phyloP scores from a whole-genome alignment of 1,140 invertebrate species.

The Drosophila mayri region DNA sequence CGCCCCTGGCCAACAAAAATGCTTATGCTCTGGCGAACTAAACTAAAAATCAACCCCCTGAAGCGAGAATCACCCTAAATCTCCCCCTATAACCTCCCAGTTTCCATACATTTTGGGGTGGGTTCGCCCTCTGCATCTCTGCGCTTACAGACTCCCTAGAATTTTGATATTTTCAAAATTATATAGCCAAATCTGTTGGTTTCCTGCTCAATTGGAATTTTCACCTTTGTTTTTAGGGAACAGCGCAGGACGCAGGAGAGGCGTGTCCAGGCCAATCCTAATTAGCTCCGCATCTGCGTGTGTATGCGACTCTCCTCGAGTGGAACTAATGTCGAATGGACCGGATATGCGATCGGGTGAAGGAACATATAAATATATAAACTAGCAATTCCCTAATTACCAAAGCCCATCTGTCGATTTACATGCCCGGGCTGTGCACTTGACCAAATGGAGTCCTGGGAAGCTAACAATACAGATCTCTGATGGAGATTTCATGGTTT shows the following conservation, averaged over 20 bases:
- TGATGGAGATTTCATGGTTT: background rate
- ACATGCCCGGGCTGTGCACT: constrained; percentile 18
- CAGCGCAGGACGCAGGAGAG: background rate
- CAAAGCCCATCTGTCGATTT: constrained; percentile 37
- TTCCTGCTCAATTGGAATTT: constrained; percentile 44
- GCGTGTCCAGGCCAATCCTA: constrained; percentile 18
- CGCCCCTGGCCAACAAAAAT: constrained; percentile 76
- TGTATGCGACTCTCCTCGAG: constrained; percentile 29
- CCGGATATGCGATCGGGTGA: constrained; percentile 42
- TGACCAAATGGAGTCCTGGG: constrained; percentile 11
- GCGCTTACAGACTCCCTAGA: constrained; percentile 19
- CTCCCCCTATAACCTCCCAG: constrained; percentile 20
- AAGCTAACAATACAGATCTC: constrained; percentile 9
- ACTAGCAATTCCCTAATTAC: constrained; percentile 36
- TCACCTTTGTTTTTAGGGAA: constrained; percentile 11
- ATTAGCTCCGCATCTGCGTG: constrained; percentile 28
- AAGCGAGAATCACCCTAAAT: constrained; percentile 45
- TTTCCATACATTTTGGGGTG: constrained; percentile 51
- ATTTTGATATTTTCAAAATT: constrained; percentile 37
- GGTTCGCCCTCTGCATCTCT: constrained; percentile 43
- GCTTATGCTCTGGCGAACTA: constrained; percentile 62
- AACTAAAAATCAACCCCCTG: constrained; percentile 64
- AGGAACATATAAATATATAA: background rate
- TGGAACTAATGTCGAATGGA: constrained; percentile 57
- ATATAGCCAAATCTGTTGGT: constrained; percentile 55